Evolutionary conservation across 2,888 invertebrate genomes (phyloP).

Genomic region (Harpalus rubripes): DNA sequence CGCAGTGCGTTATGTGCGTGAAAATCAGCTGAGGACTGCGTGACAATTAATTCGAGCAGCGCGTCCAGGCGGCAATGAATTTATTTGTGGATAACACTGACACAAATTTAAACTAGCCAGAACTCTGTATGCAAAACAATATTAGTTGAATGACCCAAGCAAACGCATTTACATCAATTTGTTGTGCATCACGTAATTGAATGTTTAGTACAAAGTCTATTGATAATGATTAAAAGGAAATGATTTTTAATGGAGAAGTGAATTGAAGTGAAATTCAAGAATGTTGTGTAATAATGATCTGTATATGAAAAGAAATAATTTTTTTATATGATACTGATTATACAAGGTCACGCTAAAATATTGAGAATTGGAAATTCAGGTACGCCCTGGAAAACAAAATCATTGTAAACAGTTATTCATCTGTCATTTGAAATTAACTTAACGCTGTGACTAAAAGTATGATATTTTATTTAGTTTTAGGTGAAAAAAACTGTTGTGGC

Average conservation of each 20-base stretch:
- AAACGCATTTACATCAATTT: not conserved
- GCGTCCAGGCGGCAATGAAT: slow-evolving; percentile 11
- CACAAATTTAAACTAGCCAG: slow-evolving; percentile 25
- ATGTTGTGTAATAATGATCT: not conserved
- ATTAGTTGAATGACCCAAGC: slow-evolving; percentile 56
- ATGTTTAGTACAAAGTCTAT: not conserved
- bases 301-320: not conserved
- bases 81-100: slow-evolving; percentile 61
- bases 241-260: slow-evolving; percentile 3
- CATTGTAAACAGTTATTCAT: no score
- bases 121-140: slow-evolving; percentile 27
- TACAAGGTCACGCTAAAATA: not conserved
- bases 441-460: no score
- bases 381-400: no score
- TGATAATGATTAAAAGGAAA: slow-evolving; percentile 2
- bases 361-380: no score
- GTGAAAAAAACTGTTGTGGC: no score
- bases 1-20: not conserved
- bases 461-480: no score
- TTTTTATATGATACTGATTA: not conserved
- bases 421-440: no score
- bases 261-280: not conserved
- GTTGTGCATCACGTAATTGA: slow-evolving; percentile 16
- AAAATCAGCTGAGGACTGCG: slow-evolving; percentile 34
- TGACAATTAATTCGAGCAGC: slow-evolving; percentile 42